Evolutionary conservation across 2,797 vertebrate genomes (phyloP).

Genomic region (Phoebastria nigripes): DNA sequence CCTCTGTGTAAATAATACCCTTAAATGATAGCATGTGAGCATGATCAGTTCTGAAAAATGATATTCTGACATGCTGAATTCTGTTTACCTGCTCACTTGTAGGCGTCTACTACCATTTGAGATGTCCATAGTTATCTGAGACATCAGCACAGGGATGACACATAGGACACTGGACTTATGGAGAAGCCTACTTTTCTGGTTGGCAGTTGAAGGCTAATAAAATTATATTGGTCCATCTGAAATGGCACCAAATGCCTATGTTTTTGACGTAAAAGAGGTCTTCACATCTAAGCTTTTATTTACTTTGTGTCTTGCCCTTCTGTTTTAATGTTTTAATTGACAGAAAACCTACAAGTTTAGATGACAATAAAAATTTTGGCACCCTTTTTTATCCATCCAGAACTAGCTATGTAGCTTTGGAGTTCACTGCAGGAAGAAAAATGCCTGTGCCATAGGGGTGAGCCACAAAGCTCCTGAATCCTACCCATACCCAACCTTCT

Average conservation of each 20-base stretch:
- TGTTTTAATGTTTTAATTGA: background rate
- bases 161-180: background rate
- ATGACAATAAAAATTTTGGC: background rate
- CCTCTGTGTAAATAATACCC: background rate
- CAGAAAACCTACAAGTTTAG: background rate
- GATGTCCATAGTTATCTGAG: background rate
- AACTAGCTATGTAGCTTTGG: background rate
- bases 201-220: background rate
- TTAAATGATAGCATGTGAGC: background rate
- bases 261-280: background rate
- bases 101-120: background rate
- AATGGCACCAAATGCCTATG: rapidly evolving
- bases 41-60: background rate
- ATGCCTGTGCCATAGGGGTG: too few relatives aligned
- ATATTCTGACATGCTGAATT: background rate
- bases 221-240: background rate
- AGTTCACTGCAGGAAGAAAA: background rate
- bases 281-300: background rate
- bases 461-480: background rate
- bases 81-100: background rate
- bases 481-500: background rate
- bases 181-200: background rate
- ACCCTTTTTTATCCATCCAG: background rate
- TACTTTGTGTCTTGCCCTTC: background rate
- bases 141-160: background rate